These are phyloP conservation scores for Leptobrachium ailaonicum DNA, from an alignment of 2,113 vertebrate species.

Conservation along the genomic window DNA sequence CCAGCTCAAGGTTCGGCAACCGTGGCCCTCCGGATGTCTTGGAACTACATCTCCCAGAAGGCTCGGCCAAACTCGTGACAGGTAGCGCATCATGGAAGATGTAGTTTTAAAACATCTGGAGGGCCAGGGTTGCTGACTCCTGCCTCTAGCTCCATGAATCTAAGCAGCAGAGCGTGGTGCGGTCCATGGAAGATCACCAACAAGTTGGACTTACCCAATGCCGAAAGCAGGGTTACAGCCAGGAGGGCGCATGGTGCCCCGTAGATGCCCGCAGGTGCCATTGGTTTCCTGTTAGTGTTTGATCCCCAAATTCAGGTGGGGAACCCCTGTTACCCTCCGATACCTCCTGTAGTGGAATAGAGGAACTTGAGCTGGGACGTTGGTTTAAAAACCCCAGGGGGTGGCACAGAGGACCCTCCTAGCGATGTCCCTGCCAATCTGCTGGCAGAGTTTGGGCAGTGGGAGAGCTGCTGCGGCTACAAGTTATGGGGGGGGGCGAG, in stretches of 20 bases:
- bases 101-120: too few species aligned
- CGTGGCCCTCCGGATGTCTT: too few species aligned
- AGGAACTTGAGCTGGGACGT: not conserved
- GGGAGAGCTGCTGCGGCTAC: not conserved
- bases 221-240: slow-evolving; percentile 4
- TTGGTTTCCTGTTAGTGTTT: not conserved
- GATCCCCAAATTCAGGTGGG: slow-evolving; percentile 18
- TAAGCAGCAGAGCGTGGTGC: too few species aligned
- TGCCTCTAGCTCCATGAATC: too few species aligned
- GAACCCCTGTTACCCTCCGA: slow-evolving; percentile 11
- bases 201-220: slow-evolving; percentile 27
- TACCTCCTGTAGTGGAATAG: slow-evolving; percentile 24
- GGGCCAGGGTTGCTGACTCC: too few species aligned
- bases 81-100: too few species aligned
- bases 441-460: not conserved
- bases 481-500: not conserved
- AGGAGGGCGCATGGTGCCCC: not conserved
- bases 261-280: slow-evolving; percentile 9
- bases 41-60: too few species aligned
- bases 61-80: too few species aligned
- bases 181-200: too few species aligned
- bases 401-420: not conserved
- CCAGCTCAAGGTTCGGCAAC: too few species aligned
- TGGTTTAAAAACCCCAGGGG: slow-evolving; percentile 26
- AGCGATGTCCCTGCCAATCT: not conserved